phyloP scores from a whole-genome alignment of 2,888 invertebrate species.

The Neoitamus cyanurus region DNA sequence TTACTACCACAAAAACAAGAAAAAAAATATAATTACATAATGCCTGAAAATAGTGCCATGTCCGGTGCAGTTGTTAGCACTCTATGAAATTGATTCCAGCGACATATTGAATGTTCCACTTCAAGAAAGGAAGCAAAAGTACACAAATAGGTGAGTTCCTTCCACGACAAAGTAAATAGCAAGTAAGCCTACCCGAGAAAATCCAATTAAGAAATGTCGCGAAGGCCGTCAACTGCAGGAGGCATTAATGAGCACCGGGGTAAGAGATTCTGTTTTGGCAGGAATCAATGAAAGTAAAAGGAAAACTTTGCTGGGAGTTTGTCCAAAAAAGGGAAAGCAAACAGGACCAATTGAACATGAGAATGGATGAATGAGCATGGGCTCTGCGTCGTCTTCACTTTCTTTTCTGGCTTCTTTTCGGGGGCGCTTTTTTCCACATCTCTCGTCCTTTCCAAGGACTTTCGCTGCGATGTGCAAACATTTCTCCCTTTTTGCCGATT shows the following conservation, averaged over 20 bases:
- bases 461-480: conserved; percentile 19
- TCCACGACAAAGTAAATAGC: neutral
- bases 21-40: neutral
- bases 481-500: conserved; percentile 31
- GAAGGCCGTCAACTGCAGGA: neutral
- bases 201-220: neutral
- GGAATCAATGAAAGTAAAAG: conserved; percentile 15
- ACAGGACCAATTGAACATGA: conserved; percentile 39
- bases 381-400: conserved; percentile 21
- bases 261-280: neutral
- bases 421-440: neutral
- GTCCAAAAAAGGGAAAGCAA: conserved; percentile 20
- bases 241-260: neutral
- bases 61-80: neutral
- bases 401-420: neutral
- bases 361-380: conserved; percentile 31
- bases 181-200: neutral
- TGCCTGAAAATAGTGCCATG: neutral
- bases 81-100: neutral
- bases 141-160: neutral
- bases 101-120: neutral
- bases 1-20: neutral
- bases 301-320: conserved; percentile 7
- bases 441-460: neutral
- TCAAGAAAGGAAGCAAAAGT: neutral